Evolutionary conservation across 64 coral and sea anemone species (phyloP).

Genomic region (Platygyra sinensis): DNA sequence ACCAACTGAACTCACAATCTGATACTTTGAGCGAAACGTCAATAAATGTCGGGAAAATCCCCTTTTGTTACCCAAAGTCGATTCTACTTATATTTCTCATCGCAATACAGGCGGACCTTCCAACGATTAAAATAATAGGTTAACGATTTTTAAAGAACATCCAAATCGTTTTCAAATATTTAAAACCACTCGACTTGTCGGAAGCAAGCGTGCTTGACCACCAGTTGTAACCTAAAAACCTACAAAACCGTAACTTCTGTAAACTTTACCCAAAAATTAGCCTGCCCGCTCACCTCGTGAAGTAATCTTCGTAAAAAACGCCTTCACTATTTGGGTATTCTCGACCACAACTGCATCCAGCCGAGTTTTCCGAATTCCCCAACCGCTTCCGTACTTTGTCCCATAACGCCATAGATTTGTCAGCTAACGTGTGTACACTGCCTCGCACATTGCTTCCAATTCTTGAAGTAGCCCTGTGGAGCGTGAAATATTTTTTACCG

Average conservation of each 20-base stretch:
- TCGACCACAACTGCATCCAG: constrained; percentile 61
- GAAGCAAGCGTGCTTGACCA: constrained; percentile 1
- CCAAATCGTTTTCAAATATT: constrained; percentile 8
- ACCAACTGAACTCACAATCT: too few species aligned
- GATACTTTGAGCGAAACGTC: too few species aligned
- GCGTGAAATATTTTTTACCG: background rate
- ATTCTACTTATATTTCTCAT: background rate
- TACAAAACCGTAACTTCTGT: constrained; percentile 47
- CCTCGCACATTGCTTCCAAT: constrained; percentile 76
- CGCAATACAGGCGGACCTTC: background rate
- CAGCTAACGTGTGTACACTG: constrained; percentile 47
- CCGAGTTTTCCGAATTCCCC: constrained; percentile 53
- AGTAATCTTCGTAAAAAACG: constrained; percentile 74
- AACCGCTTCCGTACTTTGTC: constrained; percentile 71
- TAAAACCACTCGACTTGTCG: constrained; percentile 28
- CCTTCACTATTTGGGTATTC: constrained; percentile 72
- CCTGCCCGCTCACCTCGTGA: constrained; percentile 63
- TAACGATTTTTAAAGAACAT: constrained; percentile 14
- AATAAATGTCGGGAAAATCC: background rate
- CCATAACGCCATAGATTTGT: constrained; percentile 80
- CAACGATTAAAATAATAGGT: background rate
- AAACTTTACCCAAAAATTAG: constrained; percentile 12
- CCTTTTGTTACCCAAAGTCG: background rate
- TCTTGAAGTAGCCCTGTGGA: constrained; percentile 61
- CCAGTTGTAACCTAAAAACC: constrained; percentile 28